Evolutionary conservation across 2,113 vertebrate species (phyloP), one percentile per base, ranked within the genome.

Genomic region (Micronycteris hirsuta): DNA sequence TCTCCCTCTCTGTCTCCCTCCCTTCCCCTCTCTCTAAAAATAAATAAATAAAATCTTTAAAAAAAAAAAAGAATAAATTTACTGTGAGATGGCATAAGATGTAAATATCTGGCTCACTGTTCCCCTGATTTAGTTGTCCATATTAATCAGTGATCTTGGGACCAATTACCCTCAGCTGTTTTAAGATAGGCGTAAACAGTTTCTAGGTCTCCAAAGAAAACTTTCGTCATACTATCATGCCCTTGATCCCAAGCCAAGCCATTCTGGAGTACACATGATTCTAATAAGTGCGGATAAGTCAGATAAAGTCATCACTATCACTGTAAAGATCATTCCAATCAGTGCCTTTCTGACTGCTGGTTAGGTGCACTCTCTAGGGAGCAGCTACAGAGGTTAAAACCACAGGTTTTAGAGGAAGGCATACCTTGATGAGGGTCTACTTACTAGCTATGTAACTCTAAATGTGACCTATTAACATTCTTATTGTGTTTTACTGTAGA

Each of bases 41-140:
- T n/a, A n/a, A n/a, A n/a, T n/a, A n/a, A n/a, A n/a, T n/a, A n/a
- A n/a, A n/a, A n/a, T n/a, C n/a, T n/a, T n/a, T n/a, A n/a, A n/a
- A n/a, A n/a, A n/a, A n/a, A n/a, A n/a, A n/a, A n/a, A 92, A 61
- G 63, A 67, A 36, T 43, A 96, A 90, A 83, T 76, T 81, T 19
- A 81, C 38, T 89, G 26, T 33, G n/a, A 73, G 13, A 58, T 43
- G 52, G 13, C 58, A 20, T 89, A n/a, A 91, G 45, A 38, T 81
- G 11, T 68, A 84, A 91, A 94, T 41, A 76, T 20, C 43, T 45
- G 45, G 24, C 43, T 63, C 56, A 68, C 15, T 19, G 11, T 80
- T 86, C 68, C 36, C 13, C 26, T 73, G 47, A 91, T 43, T 54
- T 76, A 82, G 24, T 65, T 82, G 17, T 81, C 38, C 43, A 38